Conservation (phyloP, 2,113 vertebrate species). For the Nanorana parkeri region DNA sequence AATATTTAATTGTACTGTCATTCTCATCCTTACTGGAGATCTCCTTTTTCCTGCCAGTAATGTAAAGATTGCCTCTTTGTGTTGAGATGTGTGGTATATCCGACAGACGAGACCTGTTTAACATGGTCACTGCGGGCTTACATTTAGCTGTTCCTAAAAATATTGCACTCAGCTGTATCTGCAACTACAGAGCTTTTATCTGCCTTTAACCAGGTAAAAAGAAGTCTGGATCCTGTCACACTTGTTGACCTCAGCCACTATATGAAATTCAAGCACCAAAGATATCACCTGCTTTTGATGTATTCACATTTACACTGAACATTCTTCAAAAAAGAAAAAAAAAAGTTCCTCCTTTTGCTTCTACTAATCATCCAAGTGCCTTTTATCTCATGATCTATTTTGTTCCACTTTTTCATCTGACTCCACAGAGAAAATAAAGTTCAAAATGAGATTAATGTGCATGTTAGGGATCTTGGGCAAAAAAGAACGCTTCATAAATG, state of each 20-base stretch:
- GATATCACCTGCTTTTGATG: conserved; percentile 39
- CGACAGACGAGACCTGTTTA: not conserved
- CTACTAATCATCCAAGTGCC: conserved; percentile 54
- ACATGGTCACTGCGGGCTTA: not conserved
- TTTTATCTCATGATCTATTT: conserved; percentile 53
- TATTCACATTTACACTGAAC: conserved; percentile 43
- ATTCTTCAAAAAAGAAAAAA: conserved; percentile 28
- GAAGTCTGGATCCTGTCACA: conserved; percentile 13
- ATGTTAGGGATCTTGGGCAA: conserved; percentile 40
- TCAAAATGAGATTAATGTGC: conserved; percentile 52
- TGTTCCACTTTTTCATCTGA: conserved; percentile 48
- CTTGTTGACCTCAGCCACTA: conserved; percentile 12
- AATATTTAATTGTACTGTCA: too few species aligned
- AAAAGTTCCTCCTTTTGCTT: conserved; percentile 33
- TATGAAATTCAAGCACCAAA: conserved; percentile 43
- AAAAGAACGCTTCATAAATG: conserved; percentile 50
- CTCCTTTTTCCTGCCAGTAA: too few species aligned
- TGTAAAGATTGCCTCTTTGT: not conserved
- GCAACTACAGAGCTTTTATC: not conserved
- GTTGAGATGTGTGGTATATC: not conserved
- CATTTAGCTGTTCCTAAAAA: not conserved
- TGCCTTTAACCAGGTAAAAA: conserved; percentile 19
- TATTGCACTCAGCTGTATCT: not conserved
- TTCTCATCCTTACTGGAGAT: too few species aligned
- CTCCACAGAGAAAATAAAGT: conserved; percentile 52